These are phyloP conservation scores for Crotophaga sulcirostris DNA, from an alignment of 2,113 vertebrate species.

Conservation along the genomic window DNA sequence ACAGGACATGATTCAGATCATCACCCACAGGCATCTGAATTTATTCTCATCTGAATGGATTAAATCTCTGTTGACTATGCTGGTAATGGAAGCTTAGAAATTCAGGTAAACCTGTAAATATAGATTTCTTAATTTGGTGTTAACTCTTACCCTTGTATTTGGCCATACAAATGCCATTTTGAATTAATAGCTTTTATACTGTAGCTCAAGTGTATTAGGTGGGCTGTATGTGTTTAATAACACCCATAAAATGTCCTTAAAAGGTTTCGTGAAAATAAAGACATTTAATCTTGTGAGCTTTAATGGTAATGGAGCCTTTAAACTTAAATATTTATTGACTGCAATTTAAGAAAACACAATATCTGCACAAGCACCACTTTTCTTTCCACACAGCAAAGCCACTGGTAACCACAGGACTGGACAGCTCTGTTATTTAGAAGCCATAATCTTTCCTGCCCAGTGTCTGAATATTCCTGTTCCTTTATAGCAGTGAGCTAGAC, in stretches of 20 bases:
- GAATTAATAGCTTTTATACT: background rate
- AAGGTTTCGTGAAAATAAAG: background rate
- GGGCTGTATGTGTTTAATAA: rapidly evolving
- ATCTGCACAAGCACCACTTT: background rate
- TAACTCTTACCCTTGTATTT: background rate
- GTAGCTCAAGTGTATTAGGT: background rate
- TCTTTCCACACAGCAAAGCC: background rate
- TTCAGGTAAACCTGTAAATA: background rate
- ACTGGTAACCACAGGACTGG: background rate
- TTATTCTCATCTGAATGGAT: background rate
- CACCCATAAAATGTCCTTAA: background rate
- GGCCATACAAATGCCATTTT: background rate
- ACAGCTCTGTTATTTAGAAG: background rate
- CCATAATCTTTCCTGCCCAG: background rate
- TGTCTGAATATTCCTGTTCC: background rate
- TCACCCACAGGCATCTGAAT: background rate
- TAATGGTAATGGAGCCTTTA: background rate
- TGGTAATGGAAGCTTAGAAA: background rate
- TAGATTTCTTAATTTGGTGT: background rate
- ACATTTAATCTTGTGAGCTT: background rate
- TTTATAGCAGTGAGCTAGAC: background rate
- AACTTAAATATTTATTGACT: background rate
- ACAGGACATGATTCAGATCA: background rate
- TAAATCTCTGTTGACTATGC: background rate
- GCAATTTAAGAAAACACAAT: background rate